A percentile compares a stretch with the other conserved stretches of the same genome.
Evolutionary conservation across 2,113 vertebrate genomes (phyloP).

Genomic region (Pholis gunnellus): DNA sequence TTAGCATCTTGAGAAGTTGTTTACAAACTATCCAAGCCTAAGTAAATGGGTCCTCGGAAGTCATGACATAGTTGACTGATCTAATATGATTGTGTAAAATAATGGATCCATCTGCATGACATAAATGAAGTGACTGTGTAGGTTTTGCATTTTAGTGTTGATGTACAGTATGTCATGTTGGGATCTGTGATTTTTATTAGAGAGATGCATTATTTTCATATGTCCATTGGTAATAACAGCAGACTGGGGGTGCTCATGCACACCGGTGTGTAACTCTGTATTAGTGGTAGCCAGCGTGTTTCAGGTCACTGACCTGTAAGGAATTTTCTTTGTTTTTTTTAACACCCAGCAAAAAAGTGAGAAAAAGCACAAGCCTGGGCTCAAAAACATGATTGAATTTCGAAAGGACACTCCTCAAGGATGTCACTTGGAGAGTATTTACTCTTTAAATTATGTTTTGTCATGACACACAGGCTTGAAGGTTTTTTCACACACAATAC

Average conservation of each 20-base stretch:
- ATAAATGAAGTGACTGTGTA: slow-evolving; percentile 19
- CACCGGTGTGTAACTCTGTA: background rate
- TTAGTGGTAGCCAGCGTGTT: background rate
- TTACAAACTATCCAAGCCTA: background rate
- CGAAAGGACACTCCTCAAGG: slow-evolving; percentile 23
- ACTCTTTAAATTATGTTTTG: slow-evolving; percentile 22
- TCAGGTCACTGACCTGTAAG: slow-evolving; percentile 8
- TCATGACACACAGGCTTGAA: slow-evolving; percentile 19
- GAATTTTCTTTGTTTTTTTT: background rate
- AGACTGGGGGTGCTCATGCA: background rate
- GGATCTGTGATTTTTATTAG: slow-evolving; percentile 2
- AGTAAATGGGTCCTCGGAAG: slow-evolving; percentile 24
- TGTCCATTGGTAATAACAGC: background rate
- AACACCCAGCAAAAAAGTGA: background rate
- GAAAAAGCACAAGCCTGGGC: background rate
- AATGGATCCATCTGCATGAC: slow-evolving; percentile 24
- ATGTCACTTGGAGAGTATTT: slow-evolving; percentile 26
- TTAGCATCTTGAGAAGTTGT: slow-evolving; percentile 22
- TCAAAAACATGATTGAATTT: slow-evolving; percentile 28
- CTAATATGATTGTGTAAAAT: slow-evolving; percentile 31
- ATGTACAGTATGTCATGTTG: background rate
- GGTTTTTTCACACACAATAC: slow-evolving; percentile 2
- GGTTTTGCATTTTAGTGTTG: slow-evolving; percentile 14
- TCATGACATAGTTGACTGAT: slow-evolving; percentile 24
- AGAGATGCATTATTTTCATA: background rate